These are phyloP conservation scores for Plodia interpunctella DNA, from an alignment of 1,140 invertebrate species.

Conservation along the genomic window DNA sequence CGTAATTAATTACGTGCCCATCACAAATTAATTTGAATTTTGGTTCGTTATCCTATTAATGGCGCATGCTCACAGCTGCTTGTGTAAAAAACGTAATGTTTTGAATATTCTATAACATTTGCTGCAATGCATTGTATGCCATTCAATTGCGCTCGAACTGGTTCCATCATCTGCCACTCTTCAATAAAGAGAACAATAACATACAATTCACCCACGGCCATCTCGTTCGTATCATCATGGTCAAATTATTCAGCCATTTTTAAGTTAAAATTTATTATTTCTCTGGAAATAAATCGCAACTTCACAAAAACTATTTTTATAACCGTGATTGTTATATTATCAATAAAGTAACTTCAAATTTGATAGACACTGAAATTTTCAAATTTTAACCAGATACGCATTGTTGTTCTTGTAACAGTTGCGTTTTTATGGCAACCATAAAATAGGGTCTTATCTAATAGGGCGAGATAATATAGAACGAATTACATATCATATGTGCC, in stretches of 20 bases:
- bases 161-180: constrained; percentile 44
- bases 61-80: constrained; percentile 46
- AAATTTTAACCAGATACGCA: not conserved
- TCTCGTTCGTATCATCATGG: constrained; percentile 8
- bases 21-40: constrained; percentile 2
- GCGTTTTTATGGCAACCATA: constrained; percentile 11
- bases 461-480: constrained; percentile 4
- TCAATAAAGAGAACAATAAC: constrained; percentile 25
- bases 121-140: constrained; percentile 35
- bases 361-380: too few species aligned
- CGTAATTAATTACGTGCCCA: constrained; percentile 20
- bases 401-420: constrained; percentile 9
- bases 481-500: constrained; percentile 14
- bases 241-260: not conserved
- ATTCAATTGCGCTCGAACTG: constrained; percentile 44
- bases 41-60: constrained; percentile 11
- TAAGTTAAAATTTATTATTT: too few species aligned
- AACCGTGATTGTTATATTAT: too few species aligned
- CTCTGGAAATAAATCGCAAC: too few species aligned
- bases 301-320: too few species aligned
- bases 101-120: constrained; percentile 34
- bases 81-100: constrained; percentile 38
- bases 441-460: constrained; percentile 9
- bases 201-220: constrained; percentile 13
- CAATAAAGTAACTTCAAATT: too few species aligned